Percentiles rank a stretch among this genome's conserved stretches.
phyloP scores from a whole-genome alignment of 2,888 invertebrate species.

The Tribolium freemani region DNA sequence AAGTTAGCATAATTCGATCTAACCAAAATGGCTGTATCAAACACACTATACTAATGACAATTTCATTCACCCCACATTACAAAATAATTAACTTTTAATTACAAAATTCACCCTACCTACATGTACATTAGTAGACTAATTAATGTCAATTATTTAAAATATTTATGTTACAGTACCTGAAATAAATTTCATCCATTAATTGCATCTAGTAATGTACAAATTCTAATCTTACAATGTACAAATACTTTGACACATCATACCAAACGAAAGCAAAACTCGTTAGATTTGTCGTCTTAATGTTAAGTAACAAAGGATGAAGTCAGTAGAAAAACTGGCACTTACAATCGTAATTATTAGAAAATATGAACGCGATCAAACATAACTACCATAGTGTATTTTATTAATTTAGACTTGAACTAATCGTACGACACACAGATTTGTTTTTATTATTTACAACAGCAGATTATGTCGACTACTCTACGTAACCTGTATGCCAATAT shows the following conservation, averaged over 20 bases:
- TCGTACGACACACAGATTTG: conserved; percentile 42
- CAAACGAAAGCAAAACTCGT: conserved; percentile 31
- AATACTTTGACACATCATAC: conserved; percentile 45
- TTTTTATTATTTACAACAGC: conserved; percentile 53
- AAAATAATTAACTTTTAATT: conserved; percentile 49
- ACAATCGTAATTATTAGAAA: conserved; percentile 41
- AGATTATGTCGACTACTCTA: conserved; percentile 57
- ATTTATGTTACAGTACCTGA: conserved; percentile 42
- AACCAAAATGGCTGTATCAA: conserved; percentile 57
- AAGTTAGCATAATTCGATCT: conserved; percentile 42
- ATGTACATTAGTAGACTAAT: conserved; percentile 48
- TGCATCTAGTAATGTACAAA: conserved; percentile 46
- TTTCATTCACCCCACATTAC: conserved; percentile 51
- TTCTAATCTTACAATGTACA: conserved; percentile 45
- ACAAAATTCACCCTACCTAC: conserved; percentile 45
- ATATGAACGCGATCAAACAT: conserved; percentile 25
- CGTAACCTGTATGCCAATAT: conserved; percentile 61
- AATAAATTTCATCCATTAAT: conserved; percentile 42
- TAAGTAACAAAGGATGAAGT: conserved; percentile 27
- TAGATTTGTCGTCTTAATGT: conserved; percentile 32
- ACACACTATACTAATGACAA: conserved; percentile 59
- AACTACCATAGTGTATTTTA: conserved; percentile 8
- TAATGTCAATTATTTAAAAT: conserved; percentile 44
- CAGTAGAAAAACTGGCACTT: conserved; percentile 46
- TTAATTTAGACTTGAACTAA: conserved; percentile 33